Percentiles rank a stretch among this genome's conserved stretches.
Conservation (phyloP, 2,113 vertebrate species). For the Chunga burmeisteri region DNA sequence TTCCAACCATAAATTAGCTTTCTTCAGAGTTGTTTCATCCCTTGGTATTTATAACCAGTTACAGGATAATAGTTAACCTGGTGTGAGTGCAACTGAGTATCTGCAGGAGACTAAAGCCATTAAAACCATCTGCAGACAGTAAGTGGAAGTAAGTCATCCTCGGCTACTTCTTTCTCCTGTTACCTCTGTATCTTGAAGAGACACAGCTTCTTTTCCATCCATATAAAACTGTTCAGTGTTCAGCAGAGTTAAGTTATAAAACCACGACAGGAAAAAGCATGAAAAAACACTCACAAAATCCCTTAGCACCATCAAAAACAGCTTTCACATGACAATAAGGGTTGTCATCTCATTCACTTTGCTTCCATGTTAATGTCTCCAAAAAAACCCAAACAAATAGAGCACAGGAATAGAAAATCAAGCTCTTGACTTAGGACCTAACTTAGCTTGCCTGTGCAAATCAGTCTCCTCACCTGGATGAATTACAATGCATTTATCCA, state of each 20-base stretch:
- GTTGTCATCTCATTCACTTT: neutral
- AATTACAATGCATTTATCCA: neutral
- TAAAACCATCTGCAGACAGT: conserved; percentile 7
- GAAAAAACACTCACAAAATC: neutral
- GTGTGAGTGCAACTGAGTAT: neutral
- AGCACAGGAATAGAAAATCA: neutral
- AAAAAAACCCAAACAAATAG: neutral
- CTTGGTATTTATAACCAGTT: conserved; percentile 16
- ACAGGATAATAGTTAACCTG: neutral
- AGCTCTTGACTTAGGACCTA: neutral
- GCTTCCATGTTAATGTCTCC: neutral
- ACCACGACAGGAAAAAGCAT: neutral
- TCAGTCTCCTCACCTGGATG: neutral
- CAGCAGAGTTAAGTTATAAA: neutral
- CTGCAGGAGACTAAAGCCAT: neutral
- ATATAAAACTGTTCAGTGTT: neutral
- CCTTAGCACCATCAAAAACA: neutral
- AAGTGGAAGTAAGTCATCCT: neutral
- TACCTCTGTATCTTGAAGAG: neutral
- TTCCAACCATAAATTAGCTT: neutral
- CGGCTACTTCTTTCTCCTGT: neutral
- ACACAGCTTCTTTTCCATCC: neutral
- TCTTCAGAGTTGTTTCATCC: neutral
- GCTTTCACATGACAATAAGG: neutral
- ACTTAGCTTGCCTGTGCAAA: neutral